Evolutionary conservation across 1,140 invertebrate species (phyloP), one percentile per base, ranked within the genome.

Genomic region (Chrysomallon squamiferum): DNA sequence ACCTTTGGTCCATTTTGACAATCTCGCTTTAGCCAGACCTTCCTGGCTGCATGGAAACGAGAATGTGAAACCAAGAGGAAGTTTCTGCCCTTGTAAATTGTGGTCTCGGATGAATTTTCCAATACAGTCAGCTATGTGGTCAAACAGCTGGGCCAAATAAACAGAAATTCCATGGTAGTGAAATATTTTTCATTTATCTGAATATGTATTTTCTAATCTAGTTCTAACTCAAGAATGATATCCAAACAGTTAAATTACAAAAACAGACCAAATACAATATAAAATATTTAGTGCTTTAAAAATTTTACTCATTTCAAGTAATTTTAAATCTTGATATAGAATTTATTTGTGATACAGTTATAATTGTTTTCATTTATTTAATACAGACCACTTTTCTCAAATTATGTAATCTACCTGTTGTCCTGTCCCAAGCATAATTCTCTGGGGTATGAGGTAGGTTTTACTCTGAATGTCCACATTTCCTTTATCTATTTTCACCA

Each of bases 31-130:
- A 1, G 95, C 97, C 13, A 99, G 87, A 0, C 96, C 97, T 60
- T 93, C 85, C 85, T 99, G 97, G 50, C 88, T 88, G 64, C 97
- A 91, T 0, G 98, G 98, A 85, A 99, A 99, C 75, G 96, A 98
- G 85, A 99, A 99, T 0, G 98, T 99, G 83, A 99, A 99, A 3
- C 98, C 98, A 27, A 99, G 87, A 0, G 96, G 96, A 22, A 99
- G 86, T 56, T 90, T 87, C 27, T 77, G 71, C 29, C 73, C 68
- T 54, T 86, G 93, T 88, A 94, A 89, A 69, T 95, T 91, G 73
- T 88, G 79, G 33, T 85, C 80, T 79, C 92, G 91, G 83, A 98
- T 93, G 84, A 99, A 99, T 66, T 92, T 91, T 0, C 93, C 91
- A 72, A 99, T 88, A 87, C 97, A 99, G 75, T 96, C 92, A 29